These are phyloP conservation scores for Xylocampa areola DNA, from an alignment of 2,888 invertebrate genomes.

Conservation along the genomic window DNA sequence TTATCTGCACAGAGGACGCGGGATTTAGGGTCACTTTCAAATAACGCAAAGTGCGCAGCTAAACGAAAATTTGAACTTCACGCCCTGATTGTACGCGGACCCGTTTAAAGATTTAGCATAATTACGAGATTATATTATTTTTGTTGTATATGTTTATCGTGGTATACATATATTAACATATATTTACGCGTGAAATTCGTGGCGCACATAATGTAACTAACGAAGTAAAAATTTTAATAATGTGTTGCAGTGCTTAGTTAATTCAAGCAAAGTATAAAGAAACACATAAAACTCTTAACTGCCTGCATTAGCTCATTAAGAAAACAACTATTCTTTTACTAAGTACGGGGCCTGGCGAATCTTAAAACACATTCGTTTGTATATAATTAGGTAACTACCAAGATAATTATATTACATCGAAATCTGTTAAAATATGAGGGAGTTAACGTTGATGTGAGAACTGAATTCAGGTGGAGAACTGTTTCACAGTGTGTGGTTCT, in stretches of 20 bases:
- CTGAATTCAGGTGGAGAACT: conserved; percentile 54
- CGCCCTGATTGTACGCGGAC: conserved; percentile 76
- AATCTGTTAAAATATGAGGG: conserved; percentile 64
- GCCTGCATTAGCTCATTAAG: conserved; percentile 71
- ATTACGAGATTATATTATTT: conserved; percentile 78
- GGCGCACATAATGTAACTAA: conserved; percentile 69
- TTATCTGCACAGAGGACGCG: conserved; percentile 81
- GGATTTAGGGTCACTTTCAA: conserved; percentile 81
- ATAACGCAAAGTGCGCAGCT: conserved; percentile 71
- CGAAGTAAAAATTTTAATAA: conserved; percentile 75
- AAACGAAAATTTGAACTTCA: conserved; percentile 80
- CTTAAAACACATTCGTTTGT: conserved; percentile 58
- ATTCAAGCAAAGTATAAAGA: conserved; percentile 78
- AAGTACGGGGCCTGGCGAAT: conserved; percentile 59
- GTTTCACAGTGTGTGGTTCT: conserved; percentile 61
- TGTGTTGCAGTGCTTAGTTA: conserved; percentile 76
- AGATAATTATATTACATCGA: conserved; percentile 64
- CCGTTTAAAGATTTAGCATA: conserved; percentile 83
- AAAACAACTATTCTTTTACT: conserved; percentile 67
- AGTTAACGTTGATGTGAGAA: conserved; percentile 60
- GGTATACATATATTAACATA: conserved; percentile 76
- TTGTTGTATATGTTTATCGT: conserved; percentile 74
- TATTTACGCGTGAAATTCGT: conserved; percentile 71
- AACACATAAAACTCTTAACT: conserved; percentile 76
- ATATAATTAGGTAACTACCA: conserved; percentile 64